Evolutionary conservation across 2,113 vertebrate genomes (phyloP).

Genomic region (Platichthys stellatus): DNA sequence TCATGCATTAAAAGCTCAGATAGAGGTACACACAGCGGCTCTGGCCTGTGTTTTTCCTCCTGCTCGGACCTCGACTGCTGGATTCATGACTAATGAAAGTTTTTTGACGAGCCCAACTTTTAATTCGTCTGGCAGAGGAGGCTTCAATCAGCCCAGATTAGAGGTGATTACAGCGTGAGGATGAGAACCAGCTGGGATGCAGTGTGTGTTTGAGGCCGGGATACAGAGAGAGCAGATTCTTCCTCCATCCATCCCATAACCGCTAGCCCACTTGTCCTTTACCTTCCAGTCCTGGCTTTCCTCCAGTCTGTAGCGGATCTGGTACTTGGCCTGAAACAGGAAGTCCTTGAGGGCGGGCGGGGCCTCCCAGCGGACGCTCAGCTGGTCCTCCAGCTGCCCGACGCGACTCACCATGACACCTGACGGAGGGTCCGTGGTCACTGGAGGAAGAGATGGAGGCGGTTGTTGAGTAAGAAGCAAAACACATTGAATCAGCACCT

Average conservation of each 20-base stretch:
- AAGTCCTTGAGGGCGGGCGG: constrained; percentile 95
- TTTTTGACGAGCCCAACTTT: constrained; percentile 38
- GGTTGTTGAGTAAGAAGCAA: neutral
- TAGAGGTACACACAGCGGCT: constrained; percentile 46
- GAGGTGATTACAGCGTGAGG: constrained; percentile 53
- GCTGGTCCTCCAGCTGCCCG: constrained; percentile 94
- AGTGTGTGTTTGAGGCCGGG: constrained; percentile 17
- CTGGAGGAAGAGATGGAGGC: constrained; percentile 69
- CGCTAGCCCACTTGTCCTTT: constrained; percentile 23
- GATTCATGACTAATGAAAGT: constrained; percentile 44
- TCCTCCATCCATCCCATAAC: neutral
- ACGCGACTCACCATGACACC: constrained; percentile 93
- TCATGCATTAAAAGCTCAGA: constrained; percentile 56
- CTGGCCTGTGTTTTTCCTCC: constrained; percentile 22
- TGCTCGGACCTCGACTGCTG: constrained; percentile 5
- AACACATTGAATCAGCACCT: neutral
- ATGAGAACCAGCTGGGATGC: constrained; percentile 66
- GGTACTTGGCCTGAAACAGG: constrained; percentile 98
- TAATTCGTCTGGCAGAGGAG: constrained; percentile 59
- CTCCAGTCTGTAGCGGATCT: constrained; percentile 98
- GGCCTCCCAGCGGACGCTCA: constrained; percentile 95
- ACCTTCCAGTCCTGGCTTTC: constrained; percentile 98
- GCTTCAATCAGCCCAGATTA: constrained; percentile 59
- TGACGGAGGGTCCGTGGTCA: constrained; percentile 93
- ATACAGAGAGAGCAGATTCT: constrained; percentile 38